phyloP scores from a whole-genome alignment of 2,797 vertebrate species.

The Alfaro cultratus region DNA sequence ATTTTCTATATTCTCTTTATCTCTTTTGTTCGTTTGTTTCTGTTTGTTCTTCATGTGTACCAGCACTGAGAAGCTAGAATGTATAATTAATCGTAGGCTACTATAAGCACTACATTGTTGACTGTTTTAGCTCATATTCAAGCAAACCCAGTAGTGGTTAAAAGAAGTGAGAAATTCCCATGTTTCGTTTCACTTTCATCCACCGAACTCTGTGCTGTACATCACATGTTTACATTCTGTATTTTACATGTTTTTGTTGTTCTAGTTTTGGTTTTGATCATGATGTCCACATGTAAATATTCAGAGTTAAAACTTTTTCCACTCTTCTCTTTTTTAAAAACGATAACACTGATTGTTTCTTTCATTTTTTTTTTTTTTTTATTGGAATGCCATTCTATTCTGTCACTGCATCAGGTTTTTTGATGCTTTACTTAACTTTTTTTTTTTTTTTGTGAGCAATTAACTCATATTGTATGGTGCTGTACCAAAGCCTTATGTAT shows the following conservation, averaged over 20 bases:
- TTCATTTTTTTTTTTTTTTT: slow-evolving; percentile 33
- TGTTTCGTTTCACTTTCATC: slow-evolving; percentile 73
- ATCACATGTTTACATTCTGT: slow-evolving; percentile 81
- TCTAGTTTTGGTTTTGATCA: slow-evolving; percentile 44
- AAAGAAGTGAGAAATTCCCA: slow-evolving; percentile 71
- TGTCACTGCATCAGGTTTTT: slow-evolving; percentile 85
- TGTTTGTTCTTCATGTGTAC: slow-evolving; percentile 77
- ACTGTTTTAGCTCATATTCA: slow-evolving; percentile 86
- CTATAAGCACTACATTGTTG: slow-evolving; percentile 86
- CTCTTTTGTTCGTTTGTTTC: neutral
- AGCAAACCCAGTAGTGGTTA: slow-evolving; percentile 81
- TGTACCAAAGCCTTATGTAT: slow-evolving; percentile 91
- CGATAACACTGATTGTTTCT: slow-evolving; percentile 72
- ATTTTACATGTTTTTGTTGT: slow-evolving; percentile 47
- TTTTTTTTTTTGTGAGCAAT: slow-evolving; percentile 72
- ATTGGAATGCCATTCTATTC: slow-evolving; percentile 66
- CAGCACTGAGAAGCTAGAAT: slow-evolving; percentile 88
- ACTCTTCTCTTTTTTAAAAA: slow-evolving; percentile 56
- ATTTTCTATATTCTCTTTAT: slow-evolving; percentile 82
- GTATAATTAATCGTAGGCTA: slow-evolving; percentile 85
- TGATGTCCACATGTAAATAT: slow-evolving; percentile 79
- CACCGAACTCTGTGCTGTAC: slow-evolving; percentile 78
- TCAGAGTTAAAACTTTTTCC: slow-evolving; percentile 66
- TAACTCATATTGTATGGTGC: slow-evolving; percentile 92
- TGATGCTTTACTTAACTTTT: slow-evolving; percentile 84